phyloP scores from a whole-genome alignment of 2,888 invertebrate genomes.

The Saturnia pavonia region DNA sequence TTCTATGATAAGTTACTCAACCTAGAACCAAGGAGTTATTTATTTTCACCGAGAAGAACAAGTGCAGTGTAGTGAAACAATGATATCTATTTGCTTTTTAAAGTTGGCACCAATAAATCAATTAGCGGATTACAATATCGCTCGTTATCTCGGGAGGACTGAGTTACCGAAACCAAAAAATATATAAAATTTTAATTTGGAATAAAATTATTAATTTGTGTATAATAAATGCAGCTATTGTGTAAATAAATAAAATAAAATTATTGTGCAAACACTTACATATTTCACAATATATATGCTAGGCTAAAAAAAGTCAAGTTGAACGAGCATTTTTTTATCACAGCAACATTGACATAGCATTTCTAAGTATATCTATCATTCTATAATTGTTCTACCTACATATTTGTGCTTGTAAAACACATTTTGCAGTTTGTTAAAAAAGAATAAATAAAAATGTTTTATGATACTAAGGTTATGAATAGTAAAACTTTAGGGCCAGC shows the following conservation, averaged over 20 bases:
- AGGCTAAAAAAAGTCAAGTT: neutral
- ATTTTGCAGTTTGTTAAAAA: neutral
- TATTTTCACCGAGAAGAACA: neutral
- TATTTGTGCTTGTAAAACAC: neutral
- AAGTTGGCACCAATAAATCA: neutral
- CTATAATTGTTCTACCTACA: neutral
- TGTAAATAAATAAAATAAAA: too few relatives aligned
- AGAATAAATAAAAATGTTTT: constrained; percentile 35
- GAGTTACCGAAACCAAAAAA: neutral
- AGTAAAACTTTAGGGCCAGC: constrained; percentile 28
- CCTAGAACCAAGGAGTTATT: neutral
- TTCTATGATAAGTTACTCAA: too few relatives aligned
- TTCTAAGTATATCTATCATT: neutral
- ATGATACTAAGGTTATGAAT: constrained; percentile 30
- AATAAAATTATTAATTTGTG: neutral
- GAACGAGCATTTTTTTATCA: neutral
- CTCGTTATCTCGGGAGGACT: neutral
- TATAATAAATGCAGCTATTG: neutral
- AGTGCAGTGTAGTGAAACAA: neutral
- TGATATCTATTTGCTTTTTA: neutral
- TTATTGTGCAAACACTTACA: too few relatives aligned
- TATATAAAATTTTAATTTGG: neutral
- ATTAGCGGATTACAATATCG: neutral
- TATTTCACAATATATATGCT: neutral
- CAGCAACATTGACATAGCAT: neutral